Conservation (phyloP, 2,797 vertebrate genomes). For the Mormyrops boulengeri region DNA sequence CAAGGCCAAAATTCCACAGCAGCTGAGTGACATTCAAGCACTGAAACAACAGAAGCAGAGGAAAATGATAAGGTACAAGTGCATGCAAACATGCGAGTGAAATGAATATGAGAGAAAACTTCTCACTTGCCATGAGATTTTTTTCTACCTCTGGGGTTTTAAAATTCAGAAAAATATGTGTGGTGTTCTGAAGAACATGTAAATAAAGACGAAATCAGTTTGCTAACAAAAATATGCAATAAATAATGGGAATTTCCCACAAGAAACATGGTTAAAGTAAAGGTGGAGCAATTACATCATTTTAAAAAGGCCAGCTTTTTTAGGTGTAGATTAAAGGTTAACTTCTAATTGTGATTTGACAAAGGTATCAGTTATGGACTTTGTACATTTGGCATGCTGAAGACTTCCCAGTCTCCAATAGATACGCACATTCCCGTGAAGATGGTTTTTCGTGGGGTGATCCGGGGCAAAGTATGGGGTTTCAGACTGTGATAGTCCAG, state of each 20-base stretch:
- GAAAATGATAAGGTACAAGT: neutral
- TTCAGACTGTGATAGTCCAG: constrained; percentile 16
- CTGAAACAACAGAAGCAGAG: constrained; percentile 37
- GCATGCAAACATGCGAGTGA: neutral
- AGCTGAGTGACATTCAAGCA: constrained; percentile 74
- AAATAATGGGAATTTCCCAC: neutral
- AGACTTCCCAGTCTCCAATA: neutral
- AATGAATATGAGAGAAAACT: neutral
- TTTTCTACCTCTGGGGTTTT: neutral
- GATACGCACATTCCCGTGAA: constrained; percentile 46
- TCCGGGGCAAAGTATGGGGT: constrained; percentile 10
- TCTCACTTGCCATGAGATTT: neutral
- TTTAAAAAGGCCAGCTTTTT: neutral
- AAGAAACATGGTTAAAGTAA: neutral
- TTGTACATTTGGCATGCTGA: neutral
- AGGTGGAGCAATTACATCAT: neutral
- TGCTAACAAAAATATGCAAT: neutral
- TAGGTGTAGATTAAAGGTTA: constrained; percentile 25
- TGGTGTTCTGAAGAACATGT: neutral
- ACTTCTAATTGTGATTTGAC: constrained; percentile 8
- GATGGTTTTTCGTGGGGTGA: constrained; percentile 39
- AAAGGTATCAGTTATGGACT: neutral
- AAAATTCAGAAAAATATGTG: neutral
- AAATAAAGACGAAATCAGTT: neutral
- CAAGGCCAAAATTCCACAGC: constrained; percentile 70